These are phyloP conservation scores for Ceyx margarethae DNA, from an alignment of 2,113 vertebrate genomes.

Conservation along the genomic window DNA sequence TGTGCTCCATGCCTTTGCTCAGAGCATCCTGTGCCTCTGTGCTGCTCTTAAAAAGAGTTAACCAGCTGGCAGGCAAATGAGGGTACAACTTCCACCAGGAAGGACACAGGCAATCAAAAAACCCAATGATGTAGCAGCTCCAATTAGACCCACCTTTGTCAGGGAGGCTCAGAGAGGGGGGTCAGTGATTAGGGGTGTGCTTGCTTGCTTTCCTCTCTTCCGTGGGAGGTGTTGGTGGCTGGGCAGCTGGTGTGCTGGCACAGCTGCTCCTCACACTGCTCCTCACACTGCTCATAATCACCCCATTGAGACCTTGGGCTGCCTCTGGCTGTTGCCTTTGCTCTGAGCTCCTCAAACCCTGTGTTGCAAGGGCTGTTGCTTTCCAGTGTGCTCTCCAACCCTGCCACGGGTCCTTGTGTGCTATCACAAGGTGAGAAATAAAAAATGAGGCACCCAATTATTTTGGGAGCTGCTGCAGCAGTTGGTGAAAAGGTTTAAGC, in stretches of 20 bases:
- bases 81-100: not conserved
- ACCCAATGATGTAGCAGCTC: not conserved
- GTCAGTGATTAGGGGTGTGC: not conserved
- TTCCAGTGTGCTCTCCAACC: not conserved
- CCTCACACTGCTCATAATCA: not conserved
- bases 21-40: not conserved
- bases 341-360: not conserved
- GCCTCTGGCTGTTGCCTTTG: constrained; percentile 38
- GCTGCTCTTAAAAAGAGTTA: too few relatives aligned
- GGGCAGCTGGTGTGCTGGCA: constrained; percentile 34
- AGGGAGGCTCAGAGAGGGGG: not conserved
- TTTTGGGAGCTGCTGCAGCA: not conserved
- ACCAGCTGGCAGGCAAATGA: not conserved
- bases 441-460: not conserved
- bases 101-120: not conserved
- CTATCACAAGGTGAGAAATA: not conserved
- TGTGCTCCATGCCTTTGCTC: not conserved
- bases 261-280: constrained; percentile 28
- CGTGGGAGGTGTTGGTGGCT: not conserved
- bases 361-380: not conserved
- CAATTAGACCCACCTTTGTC: not conserved
- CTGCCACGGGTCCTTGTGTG: rapidly evolving
- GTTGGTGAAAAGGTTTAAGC: not conserved
- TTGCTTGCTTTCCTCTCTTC: not conserved
- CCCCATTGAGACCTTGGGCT: constrained; percentile 46